Base-by-base conservation (phyloP, 2,113 vertebrate species). In the Psilopogon haemacephalus region DNA sequence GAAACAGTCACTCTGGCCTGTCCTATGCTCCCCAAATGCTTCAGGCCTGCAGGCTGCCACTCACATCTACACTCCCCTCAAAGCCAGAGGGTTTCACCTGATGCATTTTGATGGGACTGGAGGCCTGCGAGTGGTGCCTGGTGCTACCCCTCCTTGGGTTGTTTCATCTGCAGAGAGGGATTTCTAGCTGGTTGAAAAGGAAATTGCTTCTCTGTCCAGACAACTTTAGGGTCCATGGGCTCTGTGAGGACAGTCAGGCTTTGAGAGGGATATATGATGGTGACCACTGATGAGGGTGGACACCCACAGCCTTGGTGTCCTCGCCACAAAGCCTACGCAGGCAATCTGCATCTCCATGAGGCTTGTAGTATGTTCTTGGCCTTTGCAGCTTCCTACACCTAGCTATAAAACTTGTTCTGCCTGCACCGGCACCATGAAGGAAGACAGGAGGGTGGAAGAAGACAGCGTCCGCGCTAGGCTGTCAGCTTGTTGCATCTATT, bases 351-450 rank as follows among this genome's bases (percentile, higher is more conserved):
- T 48, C 50, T 79, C 68, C 21, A 16, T 35, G 30, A 48, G 30
- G 9, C 8, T 23, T 0, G 0, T 9, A 5, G 1, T 10, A 30
- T 19, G 21, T 48, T 82, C 1, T 0, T 37, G 16, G 26, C 42
- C 60, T 73, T 80, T 83, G 20, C 30, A 85, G 37, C 11, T 48
- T 7, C 27, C 7, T 3, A 1, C 8, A 24, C 21, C 12, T 73
- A 71, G 38, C 63, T 11, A 1, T 24, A 30, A 50, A 78, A 75
- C 24, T 48, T 37, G 19, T 56, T 1, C 6, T 72, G 50, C 27
- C 30, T 37, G 52, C 0, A 1, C 28, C 71, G 38, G 33, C 50
- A 42, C 33, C 11, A 21, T 17, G 15, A 17, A n/a, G 33, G 10
- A 28, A 20, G n/a, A 13, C 50, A 21, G 60, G 48, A 9, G 15